Conservation (phyloP, 2,113 vertebrate species). For the Channa argus region DNA sequence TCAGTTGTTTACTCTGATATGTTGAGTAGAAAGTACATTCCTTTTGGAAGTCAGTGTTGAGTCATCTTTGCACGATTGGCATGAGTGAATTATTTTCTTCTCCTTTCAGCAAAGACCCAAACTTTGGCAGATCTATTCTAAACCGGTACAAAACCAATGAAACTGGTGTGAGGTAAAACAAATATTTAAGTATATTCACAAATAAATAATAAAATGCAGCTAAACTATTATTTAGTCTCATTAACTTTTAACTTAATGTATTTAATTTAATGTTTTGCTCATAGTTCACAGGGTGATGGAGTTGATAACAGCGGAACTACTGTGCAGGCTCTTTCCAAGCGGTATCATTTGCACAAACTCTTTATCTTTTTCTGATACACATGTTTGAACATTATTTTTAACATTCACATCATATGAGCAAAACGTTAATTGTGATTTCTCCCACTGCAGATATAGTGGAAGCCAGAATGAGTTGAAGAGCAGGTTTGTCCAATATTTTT, state of each 20-base stretch:
- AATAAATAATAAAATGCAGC: too few relatives aligned
- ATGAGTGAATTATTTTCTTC: constrained; percentile 28
- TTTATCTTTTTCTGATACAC: background rate
- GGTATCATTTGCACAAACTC: constrained; percentile 50
- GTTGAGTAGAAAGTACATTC: too few relatives aligned
- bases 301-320: constrained; percentile 2
- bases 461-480: constrained; percentile 57
- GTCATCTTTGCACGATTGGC: background rate
- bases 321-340: constrained; percentile 74
- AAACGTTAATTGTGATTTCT: constrained; percentile 21
- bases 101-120: constrained; percentile 86
- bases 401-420: background rate
- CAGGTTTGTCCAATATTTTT: constrained; percentile 62
- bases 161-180: constrained; percentile 62
- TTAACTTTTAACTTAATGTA: too few relatives aligned
- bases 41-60: constrained; percentile 13
- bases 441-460: constrained; percentile 68
- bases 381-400: background rate
- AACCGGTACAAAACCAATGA: constrained; percentile 61
- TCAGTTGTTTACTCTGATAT: background rate
- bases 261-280: background rate
- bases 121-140: constrained; percentile 85
- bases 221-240: background rate
- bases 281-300: constrained; percentile 45
- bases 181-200: background rate